A percentile compares a stretch with the other conserved stretches of the same genome.
phyloP scores from a whole-genome alignment of 30 jellyfish, hydroid and myxozoan species.

The Aurelia sp. region DNA sequence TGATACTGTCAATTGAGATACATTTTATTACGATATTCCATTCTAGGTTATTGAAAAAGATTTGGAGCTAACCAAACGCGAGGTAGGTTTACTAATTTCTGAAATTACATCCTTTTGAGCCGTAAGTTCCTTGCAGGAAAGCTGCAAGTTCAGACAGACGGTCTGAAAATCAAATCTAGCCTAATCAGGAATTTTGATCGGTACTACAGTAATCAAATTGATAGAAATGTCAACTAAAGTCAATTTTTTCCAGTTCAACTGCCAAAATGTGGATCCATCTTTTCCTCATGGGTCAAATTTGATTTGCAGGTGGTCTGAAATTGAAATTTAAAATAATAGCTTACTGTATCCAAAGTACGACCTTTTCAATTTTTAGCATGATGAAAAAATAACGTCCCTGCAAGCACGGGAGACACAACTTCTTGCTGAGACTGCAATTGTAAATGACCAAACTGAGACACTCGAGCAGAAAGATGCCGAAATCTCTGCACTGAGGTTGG shows the following conservation, averaged over 20 bases:
- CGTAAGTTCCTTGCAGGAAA: too few species aligned
- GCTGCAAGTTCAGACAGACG: too few species aligned
- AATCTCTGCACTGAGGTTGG: conserved; percentile 65
- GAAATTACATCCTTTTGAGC: too few species aligned
- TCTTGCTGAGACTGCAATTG: conserved; percentile 30
- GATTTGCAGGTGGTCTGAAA: too few species aligned
- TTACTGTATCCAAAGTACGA: background rate
- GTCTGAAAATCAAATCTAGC: too few species aligned
- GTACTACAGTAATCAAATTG: too few species aligned
- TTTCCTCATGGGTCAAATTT: too few species aligned
- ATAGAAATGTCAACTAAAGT: too few species aligned
- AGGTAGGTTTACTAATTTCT: background rate
- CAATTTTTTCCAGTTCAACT: too few species aligned
- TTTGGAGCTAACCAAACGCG: conserved; percentile 41
- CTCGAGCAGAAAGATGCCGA: conserved; percentile 66
- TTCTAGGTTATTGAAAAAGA: conserved; percentile 48
- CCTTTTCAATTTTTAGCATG: conserved; percentile 19
- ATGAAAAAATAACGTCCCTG: conserved; percentile 26
- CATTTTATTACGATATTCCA: background rate
- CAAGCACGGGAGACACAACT: conserved; percentile 61
- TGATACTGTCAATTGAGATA: background rate
- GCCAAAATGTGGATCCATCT: too few species aligned
- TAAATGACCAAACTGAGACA: conserved; percentile 42
- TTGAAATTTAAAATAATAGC: too few species aligned
- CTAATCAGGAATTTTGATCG: too few species aligned